Evolutionary conservation across 2,113 vertebrate genomes (phyloP).

Genomic region (Actenoides lindsayi): DNA sequence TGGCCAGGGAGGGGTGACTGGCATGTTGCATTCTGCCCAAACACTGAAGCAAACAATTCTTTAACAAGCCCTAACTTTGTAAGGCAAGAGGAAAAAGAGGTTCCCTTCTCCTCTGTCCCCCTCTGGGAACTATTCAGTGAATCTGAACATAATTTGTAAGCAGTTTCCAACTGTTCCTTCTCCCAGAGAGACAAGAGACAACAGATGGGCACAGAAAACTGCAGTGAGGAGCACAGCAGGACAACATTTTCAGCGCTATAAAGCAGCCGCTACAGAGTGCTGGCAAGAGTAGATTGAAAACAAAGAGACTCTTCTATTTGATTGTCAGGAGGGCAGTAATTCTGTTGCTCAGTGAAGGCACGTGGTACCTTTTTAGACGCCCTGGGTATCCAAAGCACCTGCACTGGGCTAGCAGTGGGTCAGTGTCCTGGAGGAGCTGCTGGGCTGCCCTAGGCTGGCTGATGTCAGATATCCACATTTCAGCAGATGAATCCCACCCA

Average conservation of each 20-base stretch:
- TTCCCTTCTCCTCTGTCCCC: neutral
- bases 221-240: conserved; percentile 7
- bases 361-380: neutral
- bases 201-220: conserved; percentile 13
- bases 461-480: fast-evolving
- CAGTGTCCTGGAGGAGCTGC: neutral
- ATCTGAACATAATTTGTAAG: neutral
- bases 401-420: neutral
- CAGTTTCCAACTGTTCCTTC: neutral
- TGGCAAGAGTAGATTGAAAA: neutral
- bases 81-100: neutral
- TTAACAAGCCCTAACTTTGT: neutral
- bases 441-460: neutral
- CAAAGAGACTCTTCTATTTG: neutral
- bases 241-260: neutral
- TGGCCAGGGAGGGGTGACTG: neutral
- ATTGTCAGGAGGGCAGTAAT: neutral
- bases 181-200: conserved; percentile 6
- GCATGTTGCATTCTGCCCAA: fast-evolving
- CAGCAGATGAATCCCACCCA: neutral
- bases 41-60: neutral
- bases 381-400: neutral
- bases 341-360: neutral
- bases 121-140: neutral
- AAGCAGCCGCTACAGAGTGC: neutral